Conservation (phyloP, 2,888 invertebrate genomes). For the Lasioglossum calceatum region DNA sequence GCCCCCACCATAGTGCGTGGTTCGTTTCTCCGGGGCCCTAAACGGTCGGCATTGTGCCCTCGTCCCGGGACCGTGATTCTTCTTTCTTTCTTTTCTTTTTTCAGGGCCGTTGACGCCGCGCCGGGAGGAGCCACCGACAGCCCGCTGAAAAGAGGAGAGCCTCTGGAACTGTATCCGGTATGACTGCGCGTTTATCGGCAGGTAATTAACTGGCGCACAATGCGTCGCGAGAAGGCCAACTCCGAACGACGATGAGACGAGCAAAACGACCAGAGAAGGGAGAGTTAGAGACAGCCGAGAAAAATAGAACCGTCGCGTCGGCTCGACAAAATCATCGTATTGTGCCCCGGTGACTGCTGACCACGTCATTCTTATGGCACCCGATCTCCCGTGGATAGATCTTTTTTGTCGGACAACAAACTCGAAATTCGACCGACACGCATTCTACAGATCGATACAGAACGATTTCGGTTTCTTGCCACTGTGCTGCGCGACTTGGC, state of each 20-base stretch:
- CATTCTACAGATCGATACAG: background rate
- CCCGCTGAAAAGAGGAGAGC: conserved; percentile 39
- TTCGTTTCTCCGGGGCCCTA: conserved; percentile 68
- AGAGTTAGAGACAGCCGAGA: conserved; percentile 11
- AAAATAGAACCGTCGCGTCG: conserved; percentile 7
- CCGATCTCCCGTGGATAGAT: background rate
- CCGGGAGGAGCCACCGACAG: conserved; percentile 15
- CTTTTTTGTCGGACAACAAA: background rate
- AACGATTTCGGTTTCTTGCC: background rate
- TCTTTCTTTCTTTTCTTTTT: conserved; percentile 40
- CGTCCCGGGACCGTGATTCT: conserved; percentile 41
- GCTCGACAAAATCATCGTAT: conserved; percentile 70
- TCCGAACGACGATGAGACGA: conserved; percentile 49
- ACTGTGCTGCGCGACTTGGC: background rate
- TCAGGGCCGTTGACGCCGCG: conserved; percentile 24
- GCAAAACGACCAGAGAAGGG: conserved; percentile 51
- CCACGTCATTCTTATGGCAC: conserved; percentile 42
- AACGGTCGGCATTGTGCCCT: conserved; percentile 79
- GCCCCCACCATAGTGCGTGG: conserved; percentile 39
- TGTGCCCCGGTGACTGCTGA: conserved; percentile 53
- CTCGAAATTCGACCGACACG: conserved; percentile 24
- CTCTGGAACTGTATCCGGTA: conserved; percentile 71
- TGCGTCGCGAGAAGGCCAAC: conserved; percentile 75
- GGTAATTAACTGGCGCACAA: conserved; percentile 84
- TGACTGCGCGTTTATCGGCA: conserved; percentile 83